Evolutionary conservation across 2,888 invertebrate species (phyloP).

Genomic region (Vanessa cardui): DNA sequence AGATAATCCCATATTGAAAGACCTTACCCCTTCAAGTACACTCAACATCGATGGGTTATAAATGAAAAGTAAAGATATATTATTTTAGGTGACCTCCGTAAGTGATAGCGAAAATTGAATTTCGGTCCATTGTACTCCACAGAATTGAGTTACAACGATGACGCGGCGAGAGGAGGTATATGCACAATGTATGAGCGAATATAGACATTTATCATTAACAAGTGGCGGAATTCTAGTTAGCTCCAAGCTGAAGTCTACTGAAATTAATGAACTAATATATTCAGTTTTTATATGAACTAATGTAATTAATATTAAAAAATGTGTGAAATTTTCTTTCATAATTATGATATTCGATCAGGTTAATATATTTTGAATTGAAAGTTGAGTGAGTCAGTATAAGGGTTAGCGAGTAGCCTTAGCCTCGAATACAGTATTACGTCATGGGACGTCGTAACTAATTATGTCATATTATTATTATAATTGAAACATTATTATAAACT

Average conservation of each 20-base stretch:
- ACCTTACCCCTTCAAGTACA: constrained; percentile 30
- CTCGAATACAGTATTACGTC: too few relatives aligned
- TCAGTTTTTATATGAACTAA: background rate
- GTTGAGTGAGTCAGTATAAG: too few relatives aligned
- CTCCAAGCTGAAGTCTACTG: background rate
- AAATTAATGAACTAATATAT: background rate
- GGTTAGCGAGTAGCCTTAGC: too few relatives aligned
- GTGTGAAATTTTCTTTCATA: too few relatives aligned
- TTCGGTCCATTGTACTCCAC: constrained; percentile 35
- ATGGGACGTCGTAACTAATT: too few relatives aligned
- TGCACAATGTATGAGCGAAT: constrained; percentile 29
- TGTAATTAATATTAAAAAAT: background rate
- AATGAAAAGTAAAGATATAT: constrained; percentile 29
- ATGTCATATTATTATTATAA: too few relatives aligned
- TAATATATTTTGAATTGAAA: too few relatives aligned
- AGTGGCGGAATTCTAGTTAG: constrained; percentile 19
- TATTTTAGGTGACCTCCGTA: constrained; percentile 31
- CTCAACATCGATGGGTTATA: constrained; percentile 22
- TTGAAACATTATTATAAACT: too few relatives aligned
- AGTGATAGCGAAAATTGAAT: constrained; percentile 40
- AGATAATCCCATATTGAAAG: constrained; percentile 32
- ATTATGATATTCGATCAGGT: too few relatives aligned
- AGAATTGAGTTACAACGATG: constrained; percentile 38
- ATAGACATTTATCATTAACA: constrained; percentile 36
- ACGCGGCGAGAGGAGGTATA: constrained; percentile 30